These are phyloP conservation scores for Vimba vimba DNA, from an alignment of 2,113 vertebrate species.

Conservation along the genomic window DNA sequence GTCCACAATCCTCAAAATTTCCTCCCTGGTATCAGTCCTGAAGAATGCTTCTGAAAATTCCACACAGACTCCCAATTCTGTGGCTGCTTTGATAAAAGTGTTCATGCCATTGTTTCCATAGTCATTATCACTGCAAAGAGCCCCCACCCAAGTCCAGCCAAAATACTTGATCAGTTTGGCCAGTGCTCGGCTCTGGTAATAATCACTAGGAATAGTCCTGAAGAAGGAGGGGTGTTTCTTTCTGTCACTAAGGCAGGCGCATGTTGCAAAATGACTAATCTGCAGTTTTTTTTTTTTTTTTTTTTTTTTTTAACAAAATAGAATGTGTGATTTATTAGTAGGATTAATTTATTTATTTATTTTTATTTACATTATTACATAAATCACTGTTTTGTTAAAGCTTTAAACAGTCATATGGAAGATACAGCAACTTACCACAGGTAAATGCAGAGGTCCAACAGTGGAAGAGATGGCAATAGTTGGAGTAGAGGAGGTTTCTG, in stretches of 20 bases:
- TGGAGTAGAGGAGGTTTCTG: slow-evolving; percentile 64
- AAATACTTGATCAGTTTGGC: slow-evolving; percentile 63
- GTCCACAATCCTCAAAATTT: slow-evolving; percentile 58
- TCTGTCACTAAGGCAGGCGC: slow-evolving; percentile 63
- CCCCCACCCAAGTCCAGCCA: slow-evolving; percentile 67
- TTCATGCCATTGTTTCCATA: slow-evolving; percentile 66
- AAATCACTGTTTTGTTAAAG: not conserved
- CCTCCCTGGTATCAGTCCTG: slow-evolving; percentile 54
- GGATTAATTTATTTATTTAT: not conserved
- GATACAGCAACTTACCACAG: slow-evolving; percentile 55
- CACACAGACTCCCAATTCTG: slow-evolving; percentile 61
- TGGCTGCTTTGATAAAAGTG: slow-evolving; percentile 62
- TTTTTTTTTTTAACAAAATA: not conserved
- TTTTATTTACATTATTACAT: not conserved
- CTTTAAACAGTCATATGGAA: not conserved
- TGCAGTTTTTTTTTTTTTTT: not conserved
- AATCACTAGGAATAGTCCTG: slow-evolving; percentile 67
- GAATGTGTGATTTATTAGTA: not conserved
- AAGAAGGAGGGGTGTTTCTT: slow-evolving; percentile 64
- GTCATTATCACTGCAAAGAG: slow-evolving; percentile 64
- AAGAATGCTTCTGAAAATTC: slow-evolving; percentile 64
- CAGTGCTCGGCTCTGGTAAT: slow-evolving; percentile 64
- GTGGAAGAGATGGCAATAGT: slow-evolving; percentile 62
- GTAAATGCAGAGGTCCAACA: slow-evolving; percentile 60
- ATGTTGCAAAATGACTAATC: slow-evolving; percentile 68